Evolutionary conservation across 1,140 invertebrate species (phyloP).

Genomic region (Nasonia longicornis): DNA sequence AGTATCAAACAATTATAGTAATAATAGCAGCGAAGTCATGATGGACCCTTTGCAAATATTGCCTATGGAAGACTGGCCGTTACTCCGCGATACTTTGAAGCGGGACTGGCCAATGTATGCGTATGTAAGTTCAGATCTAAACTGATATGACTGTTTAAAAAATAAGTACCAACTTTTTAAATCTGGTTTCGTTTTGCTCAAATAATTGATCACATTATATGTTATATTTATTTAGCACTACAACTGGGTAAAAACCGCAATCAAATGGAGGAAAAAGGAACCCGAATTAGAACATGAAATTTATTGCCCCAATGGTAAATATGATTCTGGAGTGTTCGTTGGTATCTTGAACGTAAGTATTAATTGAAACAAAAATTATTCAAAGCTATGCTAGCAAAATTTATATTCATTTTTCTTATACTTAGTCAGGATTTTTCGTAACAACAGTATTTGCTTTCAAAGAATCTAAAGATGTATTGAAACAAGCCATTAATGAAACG

Average conservation of each 20-base stretch:
- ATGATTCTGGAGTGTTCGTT: constrained; percentile 8
- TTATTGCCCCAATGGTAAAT: constrained; percentile 43
- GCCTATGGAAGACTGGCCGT: constrained; percentile 21
- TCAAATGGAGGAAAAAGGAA: constrained; percentile 38
- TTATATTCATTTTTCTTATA: not conserved
- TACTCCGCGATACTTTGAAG: constrained; percentile 25
- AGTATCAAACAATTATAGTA: not conserved
- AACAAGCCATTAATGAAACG: not conserved
- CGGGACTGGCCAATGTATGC: constrained; percentile 26
- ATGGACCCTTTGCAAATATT: constrained; percentile 24
- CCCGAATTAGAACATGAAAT: constrained; percentile 36
- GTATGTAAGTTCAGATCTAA: constrained; percentile 9
- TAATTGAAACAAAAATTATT: not conserved
- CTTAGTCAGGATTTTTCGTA: not conserved
- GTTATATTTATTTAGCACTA: constrained; percentile 27
- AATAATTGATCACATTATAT: not conserved
- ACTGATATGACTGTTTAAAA: not conserved
- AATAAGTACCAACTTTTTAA: not conserved
- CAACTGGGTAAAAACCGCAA: constrained; percentile 43
- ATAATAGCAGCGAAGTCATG: not conserved
- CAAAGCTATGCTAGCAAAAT: not conserved
- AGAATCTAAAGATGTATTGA: not conserved
- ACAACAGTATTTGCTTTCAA: constrained; percentile 15
- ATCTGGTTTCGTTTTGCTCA: not conserved
- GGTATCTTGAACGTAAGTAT: constrained; percentile 15